Evolutionary conservation across 1,140 invertebrate genomes (phyloP).

Genomic region (Protaetia brevitarsis): DNA sequence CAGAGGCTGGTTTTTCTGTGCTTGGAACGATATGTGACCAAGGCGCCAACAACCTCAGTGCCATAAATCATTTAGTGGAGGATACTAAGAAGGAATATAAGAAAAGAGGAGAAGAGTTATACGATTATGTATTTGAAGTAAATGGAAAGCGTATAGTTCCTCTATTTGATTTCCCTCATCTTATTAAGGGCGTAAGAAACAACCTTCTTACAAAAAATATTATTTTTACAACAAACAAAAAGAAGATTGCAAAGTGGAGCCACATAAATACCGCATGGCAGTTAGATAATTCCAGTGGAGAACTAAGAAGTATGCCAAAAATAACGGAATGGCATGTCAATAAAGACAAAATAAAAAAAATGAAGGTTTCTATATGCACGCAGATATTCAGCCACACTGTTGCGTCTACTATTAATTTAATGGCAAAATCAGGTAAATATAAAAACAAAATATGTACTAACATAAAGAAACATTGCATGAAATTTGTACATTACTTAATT

Average conservation of each 20-base stretch:
- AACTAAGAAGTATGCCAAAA: neutral
- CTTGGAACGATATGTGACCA: conserved; percentile 3
- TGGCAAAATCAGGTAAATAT: neutral
- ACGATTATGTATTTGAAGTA: conserved; percentile 17
- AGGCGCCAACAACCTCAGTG: neutral
- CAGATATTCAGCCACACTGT: neutral
- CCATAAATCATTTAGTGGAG: neutral
- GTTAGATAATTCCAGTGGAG: neutral
- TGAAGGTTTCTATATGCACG: neutral
- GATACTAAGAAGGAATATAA: neutral
- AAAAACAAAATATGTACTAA: too few relatives aligned
- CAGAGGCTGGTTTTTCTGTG: neutral
- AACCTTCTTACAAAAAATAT: neutral
- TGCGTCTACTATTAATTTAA: neutral
- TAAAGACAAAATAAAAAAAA: neutral
- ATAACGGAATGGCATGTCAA: neutral
- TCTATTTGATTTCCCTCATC: neutral
- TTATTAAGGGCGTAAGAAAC: neutral
- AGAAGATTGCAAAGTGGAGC: neutral
- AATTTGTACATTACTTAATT: too few relatives aligned
- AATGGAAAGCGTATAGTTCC: neutral
- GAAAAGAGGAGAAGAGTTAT: neutral
- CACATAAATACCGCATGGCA: neutral
- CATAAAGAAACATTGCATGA: too few relatives aligned
- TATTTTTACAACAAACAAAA: neutral